A percentile compares a stretch with the other conserved stretches of the same genome.
Conservation (phyloP, 1,140 invertebrate species). For the Pseudomyrmex dendroicus region DNA sequence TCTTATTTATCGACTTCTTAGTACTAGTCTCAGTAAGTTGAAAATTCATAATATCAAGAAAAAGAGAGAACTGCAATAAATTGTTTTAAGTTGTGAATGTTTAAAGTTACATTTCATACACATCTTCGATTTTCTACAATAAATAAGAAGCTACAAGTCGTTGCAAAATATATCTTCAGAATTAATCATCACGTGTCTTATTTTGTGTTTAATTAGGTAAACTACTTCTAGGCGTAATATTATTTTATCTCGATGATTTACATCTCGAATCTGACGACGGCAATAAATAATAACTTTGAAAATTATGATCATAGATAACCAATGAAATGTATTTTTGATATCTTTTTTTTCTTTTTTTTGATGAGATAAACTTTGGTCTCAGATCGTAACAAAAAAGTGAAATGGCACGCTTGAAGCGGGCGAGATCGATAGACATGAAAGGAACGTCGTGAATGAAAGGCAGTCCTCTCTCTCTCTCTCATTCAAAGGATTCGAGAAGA, state of each 20-base stretch:
- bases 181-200: neutral
- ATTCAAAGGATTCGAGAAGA: conserved; percentile 58
- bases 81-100: too few relatives aligned
- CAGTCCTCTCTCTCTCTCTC: conserved; percentile 14
- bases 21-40: neutral
- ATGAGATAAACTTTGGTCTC: conserved; percentile 63
- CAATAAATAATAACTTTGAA: neutral
- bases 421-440: conserved; percentile 64
- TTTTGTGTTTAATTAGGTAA: neutral
- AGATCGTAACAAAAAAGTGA: conserved; percentile 18
- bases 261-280: neutral
- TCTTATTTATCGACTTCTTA: conserved; percentile 15
- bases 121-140: too few relatives aligned
- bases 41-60: neutral
- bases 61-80: too few relatives aligned
- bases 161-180: neutral
- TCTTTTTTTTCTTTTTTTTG: conserved; percentile 58
- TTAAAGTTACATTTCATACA: neutral
- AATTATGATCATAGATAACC: neutral
- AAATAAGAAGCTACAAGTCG: neutral
- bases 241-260: neutral
- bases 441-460: conserved; percentile 65
- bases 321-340: conserved; percentile 25
- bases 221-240: neutral
- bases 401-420: conserved; percentile 12